Evolutionary conservation across 2,113 vertebrate genomes (phyloP), one percentile per base, ranked within the genome.

Genomic region (Apodemus sylvaticus): DNA sequence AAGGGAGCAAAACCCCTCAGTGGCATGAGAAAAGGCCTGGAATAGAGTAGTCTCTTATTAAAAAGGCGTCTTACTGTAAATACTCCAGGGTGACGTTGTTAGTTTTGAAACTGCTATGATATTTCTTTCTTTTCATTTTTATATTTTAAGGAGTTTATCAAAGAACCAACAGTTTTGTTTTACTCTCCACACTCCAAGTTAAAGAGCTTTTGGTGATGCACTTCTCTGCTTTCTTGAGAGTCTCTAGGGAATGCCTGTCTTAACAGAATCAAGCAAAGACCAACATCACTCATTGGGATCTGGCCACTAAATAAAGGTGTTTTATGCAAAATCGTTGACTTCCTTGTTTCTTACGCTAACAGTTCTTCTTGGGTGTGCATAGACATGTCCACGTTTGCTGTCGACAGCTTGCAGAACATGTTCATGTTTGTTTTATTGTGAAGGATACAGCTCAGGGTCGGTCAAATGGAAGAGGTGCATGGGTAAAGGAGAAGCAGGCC

Each of bases 251-350:
- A 97, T 68, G 96, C 96, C 97, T 97, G 97, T 97, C 97, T 97
- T 97, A 97, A 90, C 95, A 98, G 93, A 97, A 97, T 94, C 91
- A 48, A 98, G 93, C 79, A 89, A 97, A 92, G 97, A 89, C 85
- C 64, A 87, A 78, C 97, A 91, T 96, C 97, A 86, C 94, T 98
- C 97, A 96, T 89, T 96, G 83, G 97, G 98, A 97, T 96, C 97
- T 95, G 94, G 98, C 93, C 96, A 98, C 97, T 98, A 96, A 98
- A 98, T 98, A 99, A 98, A 98, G 95, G 97, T 96, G 97, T 98
- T 98, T 98, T 98, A 97, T 96, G 98, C 96, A 97, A 95, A 97
- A 91, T 48, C 92, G 89, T 92, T 92, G 77, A 81, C 96, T 97
- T 97, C 95, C 97, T 98, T 93, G 93, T 94, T 45, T 96, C 82